phyloP scores from a whole-genome alignment of 23 tunicate genomes.

The Trididemnum nubilum region DNA sequence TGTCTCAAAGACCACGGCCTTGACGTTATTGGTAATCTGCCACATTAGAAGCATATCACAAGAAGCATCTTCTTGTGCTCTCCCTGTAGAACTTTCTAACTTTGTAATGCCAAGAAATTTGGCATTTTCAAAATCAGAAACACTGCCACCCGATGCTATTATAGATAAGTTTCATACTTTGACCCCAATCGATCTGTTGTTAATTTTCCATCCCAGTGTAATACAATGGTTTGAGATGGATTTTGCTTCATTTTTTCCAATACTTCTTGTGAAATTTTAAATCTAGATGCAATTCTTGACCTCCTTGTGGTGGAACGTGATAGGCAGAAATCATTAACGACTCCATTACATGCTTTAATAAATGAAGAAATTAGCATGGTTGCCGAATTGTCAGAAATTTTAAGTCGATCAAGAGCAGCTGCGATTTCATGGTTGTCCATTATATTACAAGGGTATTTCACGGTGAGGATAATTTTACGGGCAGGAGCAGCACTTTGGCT shows the following conservation, averaged over 20 bases:
- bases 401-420: background rate
- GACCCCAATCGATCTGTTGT: background rate
- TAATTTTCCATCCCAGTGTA: constrained; percentile 12
- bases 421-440: background rate
- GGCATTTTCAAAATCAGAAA: background rate
- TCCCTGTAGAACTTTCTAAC: background rate
- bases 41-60: background rate
- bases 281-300: too few species aligned
- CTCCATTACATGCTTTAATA: background rate
- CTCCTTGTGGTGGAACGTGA: too few species aligned
- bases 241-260: constrained; percentile 2
- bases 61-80: constrained; percentile 3
- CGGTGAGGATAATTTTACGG: background rate
- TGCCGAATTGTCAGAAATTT: background rate
- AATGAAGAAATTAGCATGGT: background rate
- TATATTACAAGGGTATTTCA: background rate
- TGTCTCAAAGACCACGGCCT: constrained; percentile 12
- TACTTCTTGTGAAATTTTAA: too few species aligned
- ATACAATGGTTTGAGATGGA: background rate
- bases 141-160: background rate
- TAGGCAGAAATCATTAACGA: background rate
- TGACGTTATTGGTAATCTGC: background rate
- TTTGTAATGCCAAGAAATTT: background rate
- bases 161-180: background rate
- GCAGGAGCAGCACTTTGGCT: background rate